Conservation (phyloP, 1,140 invertebrate species). For the Cydia pomonella region DNA sequence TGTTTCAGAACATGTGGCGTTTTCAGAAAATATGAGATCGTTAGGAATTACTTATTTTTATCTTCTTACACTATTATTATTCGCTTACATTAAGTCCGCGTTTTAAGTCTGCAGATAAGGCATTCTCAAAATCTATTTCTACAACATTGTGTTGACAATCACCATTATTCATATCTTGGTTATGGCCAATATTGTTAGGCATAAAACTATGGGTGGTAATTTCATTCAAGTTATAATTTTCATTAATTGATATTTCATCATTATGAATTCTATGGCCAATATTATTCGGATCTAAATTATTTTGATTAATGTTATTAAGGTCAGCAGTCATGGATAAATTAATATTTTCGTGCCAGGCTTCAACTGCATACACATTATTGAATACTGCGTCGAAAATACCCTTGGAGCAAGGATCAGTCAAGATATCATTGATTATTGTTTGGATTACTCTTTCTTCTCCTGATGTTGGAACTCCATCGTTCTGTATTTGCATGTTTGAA, state of each 20-base stretch:
- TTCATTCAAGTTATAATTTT: no score
- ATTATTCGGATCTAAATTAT: neutral
- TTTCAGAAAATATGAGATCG: no score
- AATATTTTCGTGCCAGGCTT: neutral
- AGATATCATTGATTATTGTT: neutral
- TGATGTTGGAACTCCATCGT: neutral
- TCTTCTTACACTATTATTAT: neutral
- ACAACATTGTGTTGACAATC: no score
- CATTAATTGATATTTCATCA: neutral
- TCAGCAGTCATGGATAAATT: neutral
- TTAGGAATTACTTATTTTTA: no score
- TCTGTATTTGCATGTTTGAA: neutral
- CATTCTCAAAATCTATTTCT: no score
- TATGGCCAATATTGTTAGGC: neutral
- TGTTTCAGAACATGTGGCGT: no score
- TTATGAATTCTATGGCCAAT: neutral
- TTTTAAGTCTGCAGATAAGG: no score
- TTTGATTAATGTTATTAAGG: neutral
- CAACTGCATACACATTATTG: neutral
- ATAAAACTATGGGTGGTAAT: neutral
- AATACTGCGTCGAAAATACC: neutral
- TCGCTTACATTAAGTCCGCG: no score
- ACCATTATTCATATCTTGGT: no score
- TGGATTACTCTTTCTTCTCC: neutral
- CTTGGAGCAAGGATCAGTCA: neutral